phyloP scores from a whole-genome alignment of 1,140 invertebrate species.

The Agrypnia vestita region DNA sequence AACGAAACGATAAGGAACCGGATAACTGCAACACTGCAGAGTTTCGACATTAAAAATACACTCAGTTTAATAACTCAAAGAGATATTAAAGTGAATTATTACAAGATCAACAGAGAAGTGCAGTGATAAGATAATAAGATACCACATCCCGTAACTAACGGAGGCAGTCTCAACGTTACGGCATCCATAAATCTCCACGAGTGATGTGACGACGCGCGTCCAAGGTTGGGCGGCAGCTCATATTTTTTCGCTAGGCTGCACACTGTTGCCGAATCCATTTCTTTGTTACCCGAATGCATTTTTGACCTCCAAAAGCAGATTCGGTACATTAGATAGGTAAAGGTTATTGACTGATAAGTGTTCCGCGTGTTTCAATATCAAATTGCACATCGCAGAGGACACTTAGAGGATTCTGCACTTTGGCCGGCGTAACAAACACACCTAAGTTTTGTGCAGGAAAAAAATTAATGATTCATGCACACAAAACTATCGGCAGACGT shows the following conservation, averaged over 20 bases:
- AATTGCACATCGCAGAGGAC: slow-evolving; percentile 33
- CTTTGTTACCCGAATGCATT: slow-evolving; percentile 38
- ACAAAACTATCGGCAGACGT: not conserved
- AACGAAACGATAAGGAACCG: too few species aligned
- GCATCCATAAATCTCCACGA: not conserved
- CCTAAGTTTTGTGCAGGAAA: not conserved
- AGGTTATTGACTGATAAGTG: slow-evolving; percentile 39
- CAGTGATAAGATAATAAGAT: slow-evolving; percentile 23
- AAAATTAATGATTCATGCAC: slow-evolving; percentile 2
- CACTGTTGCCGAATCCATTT: slow-evolving; percentile 28
- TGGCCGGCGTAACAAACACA: not conserved
- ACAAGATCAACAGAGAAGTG: slow-evolving; percentile 8
- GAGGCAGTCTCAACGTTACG: not conserved
- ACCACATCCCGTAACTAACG: not conserved
- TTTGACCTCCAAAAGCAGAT: slow-evolving; percentile 34
- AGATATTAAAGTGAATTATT: too few species aligned
- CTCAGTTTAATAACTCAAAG: too few species aligned
- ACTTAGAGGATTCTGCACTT: slow-evolving; percentile 26
- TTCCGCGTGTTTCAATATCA: slow-evolving; percentile 33
- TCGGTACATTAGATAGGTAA: not conserved
- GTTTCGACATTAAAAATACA: not conserved
- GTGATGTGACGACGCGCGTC: not conserved
- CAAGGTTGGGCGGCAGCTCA: not conserved
- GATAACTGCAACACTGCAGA: not conserved
- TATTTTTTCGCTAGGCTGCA: slow-evolving; percentile 26